These are phyloP conservation scores for Papilio demoleus DNA, from an alignment of 2,888 invertebrate genomes.

Conservation along the genomic window DNA sequence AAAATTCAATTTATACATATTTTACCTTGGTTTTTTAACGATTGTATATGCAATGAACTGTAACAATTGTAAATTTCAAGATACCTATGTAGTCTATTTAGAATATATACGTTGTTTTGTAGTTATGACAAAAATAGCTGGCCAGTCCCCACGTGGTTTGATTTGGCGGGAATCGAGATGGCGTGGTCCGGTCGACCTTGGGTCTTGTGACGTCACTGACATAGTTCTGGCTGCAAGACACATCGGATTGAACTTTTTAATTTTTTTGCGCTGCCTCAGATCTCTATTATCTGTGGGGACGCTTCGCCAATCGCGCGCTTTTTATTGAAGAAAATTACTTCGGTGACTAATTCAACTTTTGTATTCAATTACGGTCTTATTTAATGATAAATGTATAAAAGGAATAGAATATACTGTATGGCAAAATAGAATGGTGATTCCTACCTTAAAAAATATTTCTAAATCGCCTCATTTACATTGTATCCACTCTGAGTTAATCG, in stretches of 20 bases:
- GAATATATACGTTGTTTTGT: constrained; percentile 34
- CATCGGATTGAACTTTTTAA: constrained; percentile 49
- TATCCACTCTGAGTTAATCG: too few species aligned
- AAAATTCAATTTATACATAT: constrained; percentile 40
- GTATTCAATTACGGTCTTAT: not conserved
- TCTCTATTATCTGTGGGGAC: constrained; percentile 44
- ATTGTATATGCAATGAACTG: not conserved
- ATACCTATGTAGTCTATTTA: constrained; percentile 12
- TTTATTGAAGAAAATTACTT: constrained; percentile 27
- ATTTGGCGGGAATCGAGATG: constrained; percentile 73
- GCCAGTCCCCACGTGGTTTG: constrained; percentile 57
- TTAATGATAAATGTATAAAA: not conserved
- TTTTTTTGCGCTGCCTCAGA: constrained; percentile 46
- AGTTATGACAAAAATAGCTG: constrained; percentile 9
- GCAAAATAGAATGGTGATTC: too few species aligned
- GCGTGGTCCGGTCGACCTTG: constrained; percentile 74
- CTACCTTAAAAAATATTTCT: too few species aligned
- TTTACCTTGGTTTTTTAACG: constrained; percentile 40
- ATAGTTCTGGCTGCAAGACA: constrained; percentile 76
- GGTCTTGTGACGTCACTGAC: constrained; percentile 76
- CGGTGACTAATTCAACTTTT: not conserved
- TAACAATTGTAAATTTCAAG: too few species aligned
- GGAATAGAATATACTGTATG: too few species aligned
- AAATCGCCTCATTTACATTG: too few species aligned
- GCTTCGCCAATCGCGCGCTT: constrained; percentile 31